phyloP scores from a whole-genome alignment of 2,113 vertebrate genomes.

The Austrofundulus limnaeus region DNA sequence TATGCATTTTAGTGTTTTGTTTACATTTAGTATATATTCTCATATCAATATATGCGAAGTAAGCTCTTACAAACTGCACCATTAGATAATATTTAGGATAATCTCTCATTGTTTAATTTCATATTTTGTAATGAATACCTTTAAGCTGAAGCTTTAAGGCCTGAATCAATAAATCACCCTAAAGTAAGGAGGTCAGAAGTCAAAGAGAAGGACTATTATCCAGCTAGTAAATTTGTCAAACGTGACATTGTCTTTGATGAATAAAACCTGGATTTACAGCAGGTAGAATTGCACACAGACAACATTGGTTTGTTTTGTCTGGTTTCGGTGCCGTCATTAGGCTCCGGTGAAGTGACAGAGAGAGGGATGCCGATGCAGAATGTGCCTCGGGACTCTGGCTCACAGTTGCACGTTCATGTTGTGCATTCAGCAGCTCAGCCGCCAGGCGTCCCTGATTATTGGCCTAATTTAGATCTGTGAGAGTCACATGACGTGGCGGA shows the following conservation, averaged over 20 bases:
- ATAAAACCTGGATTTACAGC: not conserved
- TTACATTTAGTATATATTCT: too few relatives aligned
- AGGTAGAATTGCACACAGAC: not conserved
- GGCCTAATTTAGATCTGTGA: slow-evolving; percentile 67
- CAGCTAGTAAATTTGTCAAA: not conserved
- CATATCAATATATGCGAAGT: too few relatives aligned
- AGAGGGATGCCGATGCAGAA: slow-evolving; percentile 41
- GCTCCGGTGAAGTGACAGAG: not conserved
- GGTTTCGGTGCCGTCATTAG: not conserved
- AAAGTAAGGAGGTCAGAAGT: slow-evolving; percentile 40
- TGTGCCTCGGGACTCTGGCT: slow-evolving; percentile 40
- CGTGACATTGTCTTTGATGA: too few relatives aligned
- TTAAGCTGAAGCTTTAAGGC: not conserved
- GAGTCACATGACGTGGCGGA: slow-evolving; percentile 43
- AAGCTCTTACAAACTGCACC: too few relatives aligned
- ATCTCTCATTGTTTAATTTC: too few relatives aligned
- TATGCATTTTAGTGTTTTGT: too few relatives aligned
- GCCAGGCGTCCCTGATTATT: slow-evolving; percentile 62
- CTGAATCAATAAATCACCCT: not conserved
- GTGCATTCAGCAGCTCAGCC: slow-evolving; percentile 57
- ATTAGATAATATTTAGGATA: too few relatives aligned
- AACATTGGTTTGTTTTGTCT: not conserved
- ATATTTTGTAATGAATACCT: too few relatives aligned
- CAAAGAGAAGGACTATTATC: not conserved
- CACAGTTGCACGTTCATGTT: slow-evolving; percentile 40